These are phyloP conservation scores for Operophtera brumata DNA, from an alignment of 2,888 invertebrate species.

Conservation along the genomic window DNA sequence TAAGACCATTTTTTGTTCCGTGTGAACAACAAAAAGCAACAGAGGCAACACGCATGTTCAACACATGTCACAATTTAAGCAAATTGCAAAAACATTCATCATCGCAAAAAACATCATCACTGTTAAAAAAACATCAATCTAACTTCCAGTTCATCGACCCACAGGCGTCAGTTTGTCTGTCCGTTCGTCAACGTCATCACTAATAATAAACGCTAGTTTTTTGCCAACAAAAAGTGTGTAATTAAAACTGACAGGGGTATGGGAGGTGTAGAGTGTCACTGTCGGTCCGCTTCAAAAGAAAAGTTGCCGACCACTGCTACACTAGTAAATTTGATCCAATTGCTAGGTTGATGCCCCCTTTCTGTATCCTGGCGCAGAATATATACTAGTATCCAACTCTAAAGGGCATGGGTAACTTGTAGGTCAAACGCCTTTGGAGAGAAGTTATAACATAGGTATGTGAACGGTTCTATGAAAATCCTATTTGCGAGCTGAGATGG, in stretches of 20 bases:
- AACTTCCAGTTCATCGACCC: slow-evolving; percentile 33
- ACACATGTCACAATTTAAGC: slow-evolving; percentile 11
- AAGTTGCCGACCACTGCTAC: slow-evolving; percentile 40
- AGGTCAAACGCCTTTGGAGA: slow-evolving; percentile 3
- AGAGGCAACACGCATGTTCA: slow-evolving; percentile 6
- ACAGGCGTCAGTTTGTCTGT: slow-evolving; percentile 43
- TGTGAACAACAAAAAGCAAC: slow-evolving; percentile 1
- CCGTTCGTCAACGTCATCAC: slow-evolving; percentile 26
- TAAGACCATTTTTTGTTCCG: background rate
- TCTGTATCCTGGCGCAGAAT: slow-evolving; percentile 36
- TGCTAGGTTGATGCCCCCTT: slow-evolving; percentile 47
- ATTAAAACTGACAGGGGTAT: slow-evolving; percentile 43
- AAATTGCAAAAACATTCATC: slow-evolving; percentile 18
- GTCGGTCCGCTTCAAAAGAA: slow-evolving; percentile 30
- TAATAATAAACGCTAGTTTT: slow-evolving; percentile 40
- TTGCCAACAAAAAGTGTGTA: slow-evolving; percentile 41
- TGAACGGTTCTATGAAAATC: background rate
- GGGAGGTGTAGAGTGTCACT: slow-evolving; percentile 37
- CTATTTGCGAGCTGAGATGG: background rate
- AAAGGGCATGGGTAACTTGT: slow-evolving; percentile 4
- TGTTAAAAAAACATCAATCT: slow-evolving; percentile 25
- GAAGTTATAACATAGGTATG: background rate
- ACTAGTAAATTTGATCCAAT: slow-evolving; percentile 37
- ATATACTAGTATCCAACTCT: background rate
- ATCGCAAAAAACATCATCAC: slow-evolving; percentile 25